Conservation (phyloP, 1,140 invertebrate genomes). For the Rhopalosiphum padi region DNA sequence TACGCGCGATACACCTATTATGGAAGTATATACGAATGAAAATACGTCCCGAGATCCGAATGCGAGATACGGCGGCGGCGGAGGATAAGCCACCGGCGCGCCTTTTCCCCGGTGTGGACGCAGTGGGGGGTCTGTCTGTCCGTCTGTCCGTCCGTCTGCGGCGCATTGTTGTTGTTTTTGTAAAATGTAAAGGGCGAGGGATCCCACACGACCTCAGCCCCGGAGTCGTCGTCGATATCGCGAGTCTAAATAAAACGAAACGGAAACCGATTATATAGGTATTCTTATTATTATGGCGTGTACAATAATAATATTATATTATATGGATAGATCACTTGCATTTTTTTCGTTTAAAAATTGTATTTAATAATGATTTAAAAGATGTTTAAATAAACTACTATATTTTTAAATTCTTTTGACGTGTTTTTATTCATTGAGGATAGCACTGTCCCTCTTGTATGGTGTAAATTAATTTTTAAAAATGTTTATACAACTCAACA, state of each 20-base stretch:
- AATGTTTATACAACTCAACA: no score
- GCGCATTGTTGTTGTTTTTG: neutral
- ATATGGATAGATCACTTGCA: no score
- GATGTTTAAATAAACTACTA: no score
- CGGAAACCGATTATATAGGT: neutral
- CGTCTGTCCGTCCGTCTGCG: neutral
- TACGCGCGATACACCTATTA: neutral
- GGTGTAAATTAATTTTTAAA: no score
- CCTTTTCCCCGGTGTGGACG: slow-evolving; percentile 27
- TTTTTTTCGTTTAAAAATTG: no score
- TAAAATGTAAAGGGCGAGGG: neutral
- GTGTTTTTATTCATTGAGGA: no score
- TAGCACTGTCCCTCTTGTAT: no score
- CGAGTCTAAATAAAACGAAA: neutral
- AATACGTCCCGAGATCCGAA: slow-evolving; percentile 14
- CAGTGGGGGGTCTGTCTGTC: slow-evolving; percentile 23
- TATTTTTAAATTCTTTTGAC: no score
- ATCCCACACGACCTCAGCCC: neutral
- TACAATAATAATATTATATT: no score
- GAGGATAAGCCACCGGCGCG: slow-evolving; percentile 36
- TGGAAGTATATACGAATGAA: neutral
- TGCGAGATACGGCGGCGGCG: neutral
- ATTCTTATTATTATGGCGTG: neutral
- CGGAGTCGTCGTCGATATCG: neutral
- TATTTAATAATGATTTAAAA: no score